Evolutionary conservation across 1,140 invertebrate species (phyloP), one percentile per base, ranked within the genome.

Genomic region (Drosophila erecta): DNA sequence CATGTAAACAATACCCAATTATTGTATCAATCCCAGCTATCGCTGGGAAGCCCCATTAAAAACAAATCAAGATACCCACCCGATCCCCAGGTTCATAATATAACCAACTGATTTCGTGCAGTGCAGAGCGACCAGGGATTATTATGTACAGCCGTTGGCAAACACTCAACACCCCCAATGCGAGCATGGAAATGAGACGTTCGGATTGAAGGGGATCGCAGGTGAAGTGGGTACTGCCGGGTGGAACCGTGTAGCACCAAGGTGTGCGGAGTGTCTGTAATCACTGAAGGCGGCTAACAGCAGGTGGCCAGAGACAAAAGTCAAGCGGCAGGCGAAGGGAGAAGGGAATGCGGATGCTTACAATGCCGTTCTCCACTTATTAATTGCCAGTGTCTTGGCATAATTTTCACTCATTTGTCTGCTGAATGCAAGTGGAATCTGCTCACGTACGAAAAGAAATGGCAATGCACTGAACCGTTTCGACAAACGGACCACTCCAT

Each of bases 331-430:
- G 41, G 35, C 15, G 57, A 17, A 17, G 4, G 15, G 2, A 17
- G 49, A 79, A 38, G 35, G 44, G 55, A 33, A 35, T 30, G 17
- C 41, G 38, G 24, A 6, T 41, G 38, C 43, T 50, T 61, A 54
- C 78, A 41, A 41, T 61, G 78, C 66, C 51, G 75, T 87, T 75
- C 79, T 70, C 43, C 50, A 85, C 81, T 85, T 85, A 85, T 85
- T 85, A 85, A 85, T 85, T 85, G 81, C 83, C 81, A 75, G 81
- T 86, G 81, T 86, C 81, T 86, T 86, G 83, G 83, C 81, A 86
- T 86, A 86, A 87, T 86, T 86, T 86, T 46, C 81, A 86, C 83
- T 87, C 81, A 87, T 86, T 86, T 86, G 81, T 86, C 81, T 87
- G 83, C 65, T 71, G 83, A 81, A 78, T 87, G 81, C 81, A 81